Percentiles rank a stretch among this genome's conserved stretches.
These are phyloP conservation scores for Mycteria americana DNA, from an alignment of 2,797 vertebrate genomes.

Conservation along the genomic window DNA sequence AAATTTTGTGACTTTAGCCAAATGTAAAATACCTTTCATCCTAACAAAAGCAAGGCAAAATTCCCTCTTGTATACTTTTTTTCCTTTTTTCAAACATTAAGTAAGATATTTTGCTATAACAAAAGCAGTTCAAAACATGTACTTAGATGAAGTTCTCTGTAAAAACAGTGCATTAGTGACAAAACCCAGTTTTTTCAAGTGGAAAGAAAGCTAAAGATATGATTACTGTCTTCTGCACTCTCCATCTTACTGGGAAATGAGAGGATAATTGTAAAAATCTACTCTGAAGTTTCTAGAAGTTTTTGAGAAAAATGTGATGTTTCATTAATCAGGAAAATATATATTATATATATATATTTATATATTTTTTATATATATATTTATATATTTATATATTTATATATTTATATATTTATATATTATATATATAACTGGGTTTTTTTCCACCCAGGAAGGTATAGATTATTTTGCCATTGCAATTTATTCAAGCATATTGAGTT, in stretches of 20 bases:
- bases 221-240: not conserved
- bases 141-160: not conserved
- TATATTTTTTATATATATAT: too few relatives aligned
- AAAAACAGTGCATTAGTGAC: not conserved
- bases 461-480: not conserved
- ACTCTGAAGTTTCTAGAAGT: not conserved
- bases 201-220: not conserved
- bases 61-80: not conserved
- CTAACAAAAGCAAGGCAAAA: constrained; percentile 31
- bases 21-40: constrained; percentile 19
- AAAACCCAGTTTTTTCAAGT: not conserved
- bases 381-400: too few relatives aligned
- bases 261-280: not conserved
- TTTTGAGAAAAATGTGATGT: not conserved
- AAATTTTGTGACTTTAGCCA: constrained; percentile 23
- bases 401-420: too few relatives aligned
- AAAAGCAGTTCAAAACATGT: not conserved
- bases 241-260: not conserved
- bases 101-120: not conserved
- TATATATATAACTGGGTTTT: too few relatives aligned
- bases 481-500: not conserved
- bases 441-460: not conserved
- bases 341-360: too few relatives aligned
- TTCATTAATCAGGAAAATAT: not conserved
- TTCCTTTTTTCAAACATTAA: not conserved